These are phyloP conservation scores for Ciona savignyi DNA, from an alignment of 23 tunicate species.

Conservation along the genomic window DNA sequence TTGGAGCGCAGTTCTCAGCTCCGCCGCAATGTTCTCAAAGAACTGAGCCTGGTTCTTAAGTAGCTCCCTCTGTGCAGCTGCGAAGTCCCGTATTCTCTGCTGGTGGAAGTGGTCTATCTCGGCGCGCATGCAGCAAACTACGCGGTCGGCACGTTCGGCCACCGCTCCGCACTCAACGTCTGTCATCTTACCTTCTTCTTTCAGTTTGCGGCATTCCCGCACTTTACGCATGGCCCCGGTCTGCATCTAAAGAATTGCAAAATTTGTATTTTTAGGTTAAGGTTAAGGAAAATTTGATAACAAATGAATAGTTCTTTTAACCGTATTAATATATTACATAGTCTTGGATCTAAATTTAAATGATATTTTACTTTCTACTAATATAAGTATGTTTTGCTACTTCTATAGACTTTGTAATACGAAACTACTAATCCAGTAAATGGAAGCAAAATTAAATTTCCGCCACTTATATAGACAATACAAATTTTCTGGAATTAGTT, in stretches of 20 bases:
- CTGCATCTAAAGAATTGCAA: slow-evolving; percentile 78
- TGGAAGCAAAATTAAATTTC: too few species aligned
- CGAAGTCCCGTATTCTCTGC: slow-evolving; percentile 57
- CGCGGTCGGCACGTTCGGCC: slow-evolving; percentile 65
- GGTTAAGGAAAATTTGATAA: too few species aligned
- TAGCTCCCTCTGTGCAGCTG: slow-evolving; percentile 42
- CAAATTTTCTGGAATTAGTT: too few species aligned
- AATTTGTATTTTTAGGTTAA: too few species aligned
- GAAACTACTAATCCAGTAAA: too few species aligned
- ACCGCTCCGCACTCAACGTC: slow-evolving; percentile 64
- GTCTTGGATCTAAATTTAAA: too few species aligned
- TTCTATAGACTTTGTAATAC: too few species aligned
- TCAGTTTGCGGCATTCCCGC: slow-evolving; percentile 63
- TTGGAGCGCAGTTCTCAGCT: slow-evolving; percentile 34
- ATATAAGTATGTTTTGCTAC: too few species aligned
- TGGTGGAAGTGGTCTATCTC: slow-evolving; percentile 82
- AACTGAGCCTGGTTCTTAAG: slow-evolving; percentile 59
- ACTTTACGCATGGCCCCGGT: slow-evolving; percentile 87
- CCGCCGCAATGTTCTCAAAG: slow-evolving; percentile 53
- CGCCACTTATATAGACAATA: too few species aligned
- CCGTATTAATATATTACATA: too few species aligned
- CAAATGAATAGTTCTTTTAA: too few species aligned
- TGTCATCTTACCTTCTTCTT: slow-evolving; percentile 78
- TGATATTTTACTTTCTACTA: too few species aligned
- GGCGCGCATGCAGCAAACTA: slow-evolving; percentile 70